Evolutionary conservation across 92 coral and sea anemone genomes (phyloP), one percentile per base, ranked within the genome.

Genomic region (Hydrozoanthus gracilis): DNA sequence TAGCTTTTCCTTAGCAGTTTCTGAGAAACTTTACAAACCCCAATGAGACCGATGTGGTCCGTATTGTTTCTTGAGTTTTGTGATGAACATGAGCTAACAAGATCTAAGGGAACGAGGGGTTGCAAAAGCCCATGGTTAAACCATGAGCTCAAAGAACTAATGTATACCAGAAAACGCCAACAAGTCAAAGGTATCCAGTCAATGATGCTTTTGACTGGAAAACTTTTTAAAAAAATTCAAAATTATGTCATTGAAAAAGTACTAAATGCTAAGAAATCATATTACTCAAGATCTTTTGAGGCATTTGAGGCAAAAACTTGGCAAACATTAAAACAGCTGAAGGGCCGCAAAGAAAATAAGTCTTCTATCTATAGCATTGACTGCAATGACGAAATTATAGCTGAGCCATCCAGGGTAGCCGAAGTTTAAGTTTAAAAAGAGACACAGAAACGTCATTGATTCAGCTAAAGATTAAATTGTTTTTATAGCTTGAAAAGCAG

Each of bases 1-100:
- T n/a, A n/a, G n/a, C n/a, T n/a, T 77, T 68, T 55, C 80, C 73
- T 51, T 85, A 71, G 88, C 72, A 82, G 54, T 5, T 0, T 39
- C 47, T 74, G 17, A 8, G 3, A 4, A 47, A 8, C 11, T 18
- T n/a, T 44, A n/a, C 17, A 5, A 16, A 74, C 79, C 79, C 79
- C 4, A 74, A 44, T 74, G 79, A 39, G 39, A 27, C 2, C 39
- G 39, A 82, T 44, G 76, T 82, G 86, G 75, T 7, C 68, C 20
- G 51, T 1, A n/a, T 9, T 44, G 44, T 74, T 67, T 44, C 39
- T 67, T n/a, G 45, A 67, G 7, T 8, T 54, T 54, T 54, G 61
- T 54, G 9, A 54, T 54, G 2, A 54, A 54, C 61, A 54, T 54
- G 61, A 8, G 61, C 61, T 8, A 54, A 54, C 2, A 8, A 54